Base-by-base conservation (phyloP, 2,113 vertebrate species). In the Otolemur garnettii region DNA sequence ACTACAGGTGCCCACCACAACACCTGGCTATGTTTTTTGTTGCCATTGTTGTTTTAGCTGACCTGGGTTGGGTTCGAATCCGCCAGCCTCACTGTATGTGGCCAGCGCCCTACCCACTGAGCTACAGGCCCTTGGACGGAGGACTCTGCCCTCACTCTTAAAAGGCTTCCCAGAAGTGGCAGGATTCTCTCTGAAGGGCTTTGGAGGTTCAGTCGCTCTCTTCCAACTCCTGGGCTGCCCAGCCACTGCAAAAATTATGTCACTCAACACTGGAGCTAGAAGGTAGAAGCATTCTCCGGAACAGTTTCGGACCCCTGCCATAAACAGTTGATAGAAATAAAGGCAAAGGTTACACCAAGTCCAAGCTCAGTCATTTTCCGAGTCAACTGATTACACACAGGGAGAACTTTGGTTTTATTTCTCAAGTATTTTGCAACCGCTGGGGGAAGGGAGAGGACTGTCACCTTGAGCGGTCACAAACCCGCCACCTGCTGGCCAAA, bases 401-500 rank as follows among this genome's bases (percentile, higher is more conserved):
- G 62, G 69, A 81, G 88, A 74, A 90, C 81, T 75, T 91, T 81
- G 88, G 85, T 78, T 85, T 79, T 53, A 4, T 94, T 42, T 45
- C 93, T 91, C 30, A 90, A 79, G 22, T 62, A 62, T 87, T 82
- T 92, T 87, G 84, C 80, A 96, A 68, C 19, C 7, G 57, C 10
- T 2, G 18, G 71, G 81, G 84, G 66, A 38, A 33, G 86, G 93
- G 28, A 59, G n/a, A 75, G 33, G 33, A 60, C 1, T 50, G 2
- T n/a, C 45, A 53, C 35, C 45, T 38, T 21, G n/a, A 33, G 45
- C 77, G 94, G 33, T 55, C 45, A 69, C 33, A 66, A 22, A 14
- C 64, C 10, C 10, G 22, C 45, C 13, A 57, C 69, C 64, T 35
- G 3, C 45, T 2, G 42, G 60, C 59, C 82, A 55, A n/a, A 10